Evolutionary conservation across 2,888 invertebrate genomes (phyloP).

Genomic region (Drosophila pseudotakahashii): DNA sequence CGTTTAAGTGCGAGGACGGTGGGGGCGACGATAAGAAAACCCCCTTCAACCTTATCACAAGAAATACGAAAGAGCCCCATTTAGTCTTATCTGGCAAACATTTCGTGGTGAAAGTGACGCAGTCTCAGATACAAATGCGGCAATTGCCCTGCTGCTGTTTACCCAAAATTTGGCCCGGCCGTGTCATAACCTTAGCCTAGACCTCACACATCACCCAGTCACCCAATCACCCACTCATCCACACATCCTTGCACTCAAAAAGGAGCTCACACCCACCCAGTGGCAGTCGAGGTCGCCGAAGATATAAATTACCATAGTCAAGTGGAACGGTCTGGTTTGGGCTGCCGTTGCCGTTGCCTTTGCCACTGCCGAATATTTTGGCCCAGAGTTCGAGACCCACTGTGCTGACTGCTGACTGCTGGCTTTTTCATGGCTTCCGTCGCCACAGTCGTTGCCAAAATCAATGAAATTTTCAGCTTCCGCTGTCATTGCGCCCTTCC

Average conservation of each 20-base stretch:
- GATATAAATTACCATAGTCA: conserved; percentile 72
- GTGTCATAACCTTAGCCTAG: conserved; percentile 79
- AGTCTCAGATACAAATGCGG: conserved; percentile 75
- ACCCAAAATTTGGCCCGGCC: conserved; percentile 54
- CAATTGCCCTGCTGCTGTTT: conserved; percentile 50
- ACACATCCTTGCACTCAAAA: neutral
- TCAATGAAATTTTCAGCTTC: conserved; percentile 75
- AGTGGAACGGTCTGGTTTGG: conserved; percentile 37
- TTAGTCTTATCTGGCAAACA: conserved; percentile 57
- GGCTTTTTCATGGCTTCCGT: conserved; percentile 69
- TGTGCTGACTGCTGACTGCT: conserved; percentile 44
- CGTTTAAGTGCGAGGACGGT: neutral
- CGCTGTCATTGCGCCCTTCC: conserved; percentile 53
- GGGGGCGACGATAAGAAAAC: conserved; percentile 14
- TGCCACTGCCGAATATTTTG: conserved; percentile 54
- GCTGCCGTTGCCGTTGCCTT: conserved; percentile 17
- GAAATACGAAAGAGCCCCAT: conserved; percentile 20
- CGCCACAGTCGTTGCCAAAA: conserved; percentile 65
- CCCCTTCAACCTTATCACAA: neutral
- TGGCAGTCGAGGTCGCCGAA: conserved; percentile 55
- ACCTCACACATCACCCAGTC: conserved; percentile 48
- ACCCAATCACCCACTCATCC: conserved; percentile 2
- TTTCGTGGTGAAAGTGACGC: conserved; percentile 61
- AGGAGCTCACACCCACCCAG: conserved; percentile 6
- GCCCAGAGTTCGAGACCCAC: conserved; percentile 41